Evolutionary conservation across 2,113 vertebrate genomes (phyloP), one percentile per base, ranked within the genome.

Genomic region (Acanthisitta chloris): DNA sequence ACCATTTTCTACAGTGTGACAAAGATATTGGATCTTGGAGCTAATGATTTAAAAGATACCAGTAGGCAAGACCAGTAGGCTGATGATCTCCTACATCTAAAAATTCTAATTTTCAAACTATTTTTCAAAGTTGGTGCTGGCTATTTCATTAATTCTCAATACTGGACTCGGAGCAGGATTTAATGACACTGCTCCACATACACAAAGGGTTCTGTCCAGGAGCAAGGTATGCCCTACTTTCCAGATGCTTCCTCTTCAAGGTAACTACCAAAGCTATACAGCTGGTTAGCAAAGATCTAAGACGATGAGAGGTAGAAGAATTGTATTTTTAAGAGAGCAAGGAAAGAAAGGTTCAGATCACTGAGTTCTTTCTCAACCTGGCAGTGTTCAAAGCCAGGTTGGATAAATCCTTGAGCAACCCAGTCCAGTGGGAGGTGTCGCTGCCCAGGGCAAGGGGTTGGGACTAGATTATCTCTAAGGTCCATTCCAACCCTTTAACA

Each of bases 1-100:
- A 24, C n/a, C 2, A 59, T 65, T 69, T 89, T 69, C 45, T 40
- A 52, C 1, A 0, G 42, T n/a, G 36, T 0, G 0, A 81, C 43
- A 77, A 62, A 94, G 57, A 71, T n/a, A 28, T 5, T 70, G 58
- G 42, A 86, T 83, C 29, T 62, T 11, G 6, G 20, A 52, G 29
- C n/a, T 71, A 57, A 40, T 5, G 18, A n/a, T 16, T 71, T 79
- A 48, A 59, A 71, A 69, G 38, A 61, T 13, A 42, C 4, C 12
- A 65, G 43, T 12, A 85, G 58, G 48, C 43, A 90, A 45, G 33
- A 79, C 29, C 54, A 77, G n/a, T 3, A 49, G 52, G 54, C 24
- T 67, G 40, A 81, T 33, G 23, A 91, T 70, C 51, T 43, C 13
- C 20, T 62, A 61, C 34, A 62, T 25, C 42, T 61, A 31, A 57